phyloP scores from a whole-genome alignment of 2,797 vertebrate species.

The Lindbergichthys nudifrons region DNA sequence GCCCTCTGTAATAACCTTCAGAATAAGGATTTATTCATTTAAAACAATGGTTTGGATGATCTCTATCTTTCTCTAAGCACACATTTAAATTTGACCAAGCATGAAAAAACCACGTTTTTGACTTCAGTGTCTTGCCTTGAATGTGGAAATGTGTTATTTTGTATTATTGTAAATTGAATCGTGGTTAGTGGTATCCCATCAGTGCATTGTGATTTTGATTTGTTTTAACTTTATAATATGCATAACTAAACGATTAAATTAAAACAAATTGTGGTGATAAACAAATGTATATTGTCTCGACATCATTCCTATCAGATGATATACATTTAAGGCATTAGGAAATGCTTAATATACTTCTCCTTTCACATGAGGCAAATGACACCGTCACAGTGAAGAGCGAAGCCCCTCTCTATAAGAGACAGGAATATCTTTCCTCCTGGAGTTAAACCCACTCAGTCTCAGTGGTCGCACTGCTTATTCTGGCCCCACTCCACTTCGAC shows the following conservation, averaged over 20 bases:
- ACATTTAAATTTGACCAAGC: too few species aligned
- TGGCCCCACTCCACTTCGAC: conserved; percentile 53
- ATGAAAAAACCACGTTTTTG: too few species aligned
- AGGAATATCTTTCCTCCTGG: conserved; percentile 23
- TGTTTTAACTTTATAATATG: too few species aligned
- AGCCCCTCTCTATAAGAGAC: background rate
- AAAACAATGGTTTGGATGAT: too few species aligned
- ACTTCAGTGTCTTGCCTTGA: too few species aligned
- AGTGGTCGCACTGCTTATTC: conserved; percentile 9
- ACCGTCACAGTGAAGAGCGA: conserved; percentile 5
- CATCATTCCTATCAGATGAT: background rate
- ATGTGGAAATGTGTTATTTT: background rate
- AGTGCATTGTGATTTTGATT: too few species aligned
- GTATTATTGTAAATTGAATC: background rate
- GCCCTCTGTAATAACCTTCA: too few species aligned
- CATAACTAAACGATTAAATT: background rate
- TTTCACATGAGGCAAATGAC: conserved; percentile 4
- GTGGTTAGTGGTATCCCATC: too few species aligned
- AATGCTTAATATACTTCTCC: background rate
- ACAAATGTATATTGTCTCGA: background rate
- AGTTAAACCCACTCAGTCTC: conserved; percentile 29
- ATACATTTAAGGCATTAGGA: background rate
- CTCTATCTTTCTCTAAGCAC: too few species aligned
- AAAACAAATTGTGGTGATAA: background rate
- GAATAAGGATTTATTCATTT: too few species aligned